Evolutionary conservation across 1,140 invertebrate genomes (phyloP).

Genomic region (Latrodectus geometricus): DNA sequence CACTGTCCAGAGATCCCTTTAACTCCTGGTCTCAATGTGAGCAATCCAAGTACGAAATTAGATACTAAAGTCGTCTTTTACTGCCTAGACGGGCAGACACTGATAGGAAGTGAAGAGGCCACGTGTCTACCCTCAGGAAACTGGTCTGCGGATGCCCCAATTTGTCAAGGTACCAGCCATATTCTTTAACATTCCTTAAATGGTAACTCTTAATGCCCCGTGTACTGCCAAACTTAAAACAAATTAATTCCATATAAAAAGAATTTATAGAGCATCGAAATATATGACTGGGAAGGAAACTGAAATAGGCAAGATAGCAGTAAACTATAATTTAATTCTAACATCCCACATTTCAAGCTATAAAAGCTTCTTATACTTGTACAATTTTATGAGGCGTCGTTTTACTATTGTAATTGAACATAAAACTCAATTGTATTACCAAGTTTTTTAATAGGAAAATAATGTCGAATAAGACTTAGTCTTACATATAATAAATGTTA

Average conservation of each 20-base stretch:
- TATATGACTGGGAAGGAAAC: too few species aligned
- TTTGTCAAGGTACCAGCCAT: constrained; percentile 79
- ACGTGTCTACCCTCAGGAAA: constrained; percentile 83
- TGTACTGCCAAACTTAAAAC: neutral
- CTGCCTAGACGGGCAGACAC: constrained; percentile 84
- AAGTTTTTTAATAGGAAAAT: too few species aligned
- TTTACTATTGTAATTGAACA: too few species aligned
- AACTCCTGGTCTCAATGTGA: constrained; percentile 78
- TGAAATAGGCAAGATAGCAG: neutral
- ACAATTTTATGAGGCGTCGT: too few species aligned
- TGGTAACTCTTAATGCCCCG: neutral
- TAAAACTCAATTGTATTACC: too few species aligned
- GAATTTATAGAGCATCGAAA: too few species aligned
- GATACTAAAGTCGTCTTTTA: constrained; percentile 80
- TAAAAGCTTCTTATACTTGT: too few species aligned
- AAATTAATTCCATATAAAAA: too few species aligned
- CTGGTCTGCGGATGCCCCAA: constrained; percentile 83
- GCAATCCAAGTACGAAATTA: constrained; percentile 78
- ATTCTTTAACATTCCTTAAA: constrained; percentile 57
- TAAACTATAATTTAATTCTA: too few species aligned
- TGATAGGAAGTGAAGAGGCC: constrained; percentile 80
- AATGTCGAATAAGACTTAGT: too few species aligned
- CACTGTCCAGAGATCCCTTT: constrained; percentile 79
- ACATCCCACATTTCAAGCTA: too few species aligned
- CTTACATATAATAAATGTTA: too few species aligned